Evolutionary conservation across 2,113 vertebrate species (phyloP), one percentile per base, ranked within the genome.

Genomic region (Elephas maximus): DNA sequence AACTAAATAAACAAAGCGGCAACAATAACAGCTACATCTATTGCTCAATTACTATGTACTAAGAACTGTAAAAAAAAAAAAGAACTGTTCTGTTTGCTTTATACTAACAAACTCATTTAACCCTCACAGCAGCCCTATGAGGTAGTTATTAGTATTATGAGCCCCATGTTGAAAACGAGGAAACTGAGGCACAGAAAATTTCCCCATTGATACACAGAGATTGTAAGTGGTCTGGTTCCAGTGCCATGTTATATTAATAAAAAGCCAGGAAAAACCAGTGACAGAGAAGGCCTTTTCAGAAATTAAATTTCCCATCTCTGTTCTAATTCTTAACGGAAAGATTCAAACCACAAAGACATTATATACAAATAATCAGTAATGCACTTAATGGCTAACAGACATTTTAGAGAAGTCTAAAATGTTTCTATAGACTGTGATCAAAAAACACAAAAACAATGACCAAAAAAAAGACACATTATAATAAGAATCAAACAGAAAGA

Each of bases 401-500:
- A 57, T 57, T 57, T 57, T 71, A 51, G 37, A 15, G 67, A 91
- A 77, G 37, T 28, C 33, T 63, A 24, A 37, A 44, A 62, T 51
- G 37, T 48, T 53, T 91, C 65, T 7, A 3, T 11, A 53, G 11
- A 53, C 2, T 26, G 60, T 65, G 28, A 15, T 33, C 53, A 57
- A 57, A 57, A 57, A 57, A 57, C 53, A 57, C 6, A 57, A 57
- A 53, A 53, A 53, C 51, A 7, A 53, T 12, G 85, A 12, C 17
- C 5, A 77, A 57, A 21, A 18, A 80, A 41, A 9, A 95, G 24
- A 71, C 48, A n/a, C 23, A 87, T 48, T 90, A 37, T 53, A 93
- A 86, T 26, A 94, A 86, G 26, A 94, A 88, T 65, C 57, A 63
- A 81, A 78, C 30, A 33, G 71, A 93, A 90, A 93, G 14, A 65